These are phyloP conservation scores for Gambusia yucatana DNA, from an alignment of 2,797 vertebrate genomes.

Conservation along the genomic window DNA sequence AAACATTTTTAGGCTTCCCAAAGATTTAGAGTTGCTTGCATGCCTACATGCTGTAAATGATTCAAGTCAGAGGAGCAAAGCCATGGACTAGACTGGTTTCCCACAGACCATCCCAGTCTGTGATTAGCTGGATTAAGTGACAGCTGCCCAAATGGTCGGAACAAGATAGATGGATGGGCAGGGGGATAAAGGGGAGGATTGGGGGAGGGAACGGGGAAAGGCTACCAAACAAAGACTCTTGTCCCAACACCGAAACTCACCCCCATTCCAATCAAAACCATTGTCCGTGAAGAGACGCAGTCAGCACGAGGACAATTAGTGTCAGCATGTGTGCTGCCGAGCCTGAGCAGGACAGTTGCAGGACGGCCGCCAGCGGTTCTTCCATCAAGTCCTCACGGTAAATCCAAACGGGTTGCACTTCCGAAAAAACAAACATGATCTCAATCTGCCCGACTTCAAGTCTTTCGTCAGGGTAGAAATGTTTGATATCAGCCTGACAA, in stretches of 20 bases:
- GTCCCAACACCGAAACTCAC: conserved; percentile 78
- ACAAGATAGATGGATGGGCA: conserved; percentile 79
- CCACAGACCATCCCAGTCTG: conserved; percentile 80
- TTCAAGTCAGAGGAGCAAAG: conserved; percentile 56
- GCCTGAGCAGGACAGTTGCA: conserved; percentile 40
- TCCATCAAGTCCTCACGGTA: conserved; percentile 5
- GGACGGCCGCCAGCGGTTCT: conserved; percentile 16
- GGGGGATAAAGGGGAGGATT: conserved; percentile 69
- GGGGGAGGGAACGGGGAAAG: conserved; percentile 71
- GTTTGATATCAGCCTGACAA: conserved; percentile 28
- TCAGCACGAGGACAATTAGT: conserved; percentile 75
- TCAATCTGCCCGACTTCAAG: not conserved
- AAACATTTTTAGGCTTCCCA: conserved; percentile 14
- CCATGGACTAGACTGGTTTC: conserved; percentile 76
- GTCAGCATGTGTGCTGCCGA: conserved; percentile 69
- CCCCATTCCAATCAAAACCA: conserved; percentile 76
- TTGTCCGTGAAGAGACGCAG: conserved; percentile 70
- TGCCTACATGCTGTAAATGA: conserved; percentile 55
- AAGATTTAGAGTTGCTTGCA: conserved; percentile 20
- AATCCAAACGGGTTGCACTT: not conserved
- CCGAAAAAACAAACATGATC: conserved; percentile 12
- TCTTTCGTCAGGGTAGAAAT: conserved; percentile 5
- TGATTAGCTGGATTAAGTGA: conserved; percentile 90
- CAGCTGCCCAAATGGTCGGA: conserved; percentile 86
- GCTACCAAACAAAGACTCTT: conserved; percentile 82